phyloP scores from a whole-genome alignment of 2,888 invertebrate species.

The Folsomia manolachei region DNA sequence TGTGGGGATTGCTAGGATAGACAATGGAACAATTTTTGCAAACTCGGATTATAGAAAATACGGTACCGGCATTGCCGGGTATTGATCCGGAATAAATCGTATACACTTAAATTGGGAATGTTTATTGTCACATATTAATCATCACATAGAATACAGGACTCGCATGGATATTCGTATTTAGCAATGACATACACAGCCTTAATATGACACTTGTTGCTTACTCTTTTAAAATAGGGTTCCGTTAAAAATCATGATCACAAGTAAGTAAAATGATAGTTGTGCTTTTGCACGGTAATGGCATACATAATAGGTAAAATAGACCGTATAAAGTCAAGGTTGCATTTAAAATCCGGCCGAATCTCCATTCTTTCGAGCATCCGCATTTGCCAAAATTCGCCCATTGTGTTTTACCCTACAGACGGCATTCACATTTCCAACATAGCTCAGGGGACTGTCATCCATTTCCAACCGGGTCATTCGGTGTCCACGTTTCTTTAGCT shows the following conservation, averaged over 20 bases:
- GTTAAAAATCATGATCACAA: too few species aligned
- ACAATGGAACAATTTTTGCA: constrained; percentile 64
- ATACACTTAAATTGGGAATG: too few species aligned
- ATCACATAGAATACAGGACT: too few species aligned
- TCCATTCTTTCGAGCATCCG: constrained; percentile 47
- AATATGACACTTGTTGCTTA: too few species aligned
- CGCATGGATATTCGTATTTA: too few species aligned
- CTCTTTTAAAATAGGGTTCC: too few species aligned
- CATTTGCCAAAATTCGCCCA: constrained; percentile 45
- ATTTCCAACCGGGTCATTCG: constrained; percentile 28
- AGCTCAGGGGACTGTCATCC: neutral
- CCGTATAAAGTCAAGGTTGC: neutral
- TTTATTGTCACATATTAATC: too few species aligned
- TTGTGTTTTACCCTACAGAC: constrained; percentile 42
- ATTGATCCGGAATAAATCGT: constrained; percentile 33
- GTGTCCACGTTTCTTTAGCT: constrained; percentile 46
- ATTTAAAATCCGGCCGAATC: constrained; percentile 47
- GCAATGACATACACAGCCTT: too few species aligned
- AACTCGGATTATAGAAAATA: constrained; percentile 80
- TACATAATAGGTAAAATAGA: too few species aligned
- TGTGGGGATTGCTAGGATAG: constrained; percentile 63
- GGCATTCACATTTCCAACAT: constrained; percentile 45
- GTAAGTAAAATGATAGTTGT: too few species aligned
- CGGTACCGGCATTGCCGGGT: constrained; percentile 73
- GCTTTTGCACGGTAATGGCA: too few species aligned